phyloP scores from a whole-genome alignment of 2,797 vertebrate genomes.

The Florisuga fusca region DNA sequence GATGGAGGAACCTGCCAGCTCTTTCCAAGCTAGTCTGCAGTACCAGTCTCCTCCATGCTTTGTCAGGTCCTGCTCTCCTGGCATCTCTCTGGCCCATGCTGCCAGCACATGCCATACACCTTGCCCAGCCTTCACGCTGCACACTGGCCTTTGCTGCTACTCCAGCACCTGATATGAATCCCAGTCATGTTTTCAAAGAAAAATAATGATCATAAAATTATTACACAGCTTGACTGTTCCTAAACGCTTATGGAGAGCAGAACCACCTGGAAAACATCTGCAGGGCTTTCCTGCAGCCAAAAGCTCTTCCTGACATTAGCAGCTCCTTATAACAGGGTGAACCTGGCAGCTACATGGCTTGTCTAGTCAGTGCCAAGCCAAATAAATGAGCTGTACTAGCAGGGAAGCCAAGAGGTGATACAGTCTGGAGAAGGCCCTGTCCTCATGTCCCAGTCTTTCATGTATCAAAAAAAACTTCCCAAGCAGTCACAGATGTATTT shows the following conservation, averaged over 20 bases:
- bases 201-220: constrained; percentile 12
- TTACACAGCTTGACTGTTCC: neutral
- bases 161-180: neutral
- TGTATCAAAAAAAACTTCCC: constrained; percentile 35
- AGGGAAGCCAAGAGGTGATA: constrained; percentile 28
- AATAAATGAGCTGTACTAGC: constrained; percentile 55
- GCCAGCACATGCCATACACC: neutral
- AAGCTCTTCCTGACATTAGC: constrained; percentile 48
- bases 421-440: constrained; percentile 11
- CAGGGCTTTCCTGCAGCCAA: constrained; percentile 25
- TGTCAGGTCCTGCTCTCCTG: neutral
- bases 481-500: constrained; percentile 12
- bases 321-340: constrained; percentile 30
- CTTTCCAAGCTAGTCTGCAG: neutral
- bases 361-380: constrained; percentile 23
- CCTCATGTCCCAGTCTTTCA: neutral
- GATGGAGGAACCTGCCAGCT: neutral
- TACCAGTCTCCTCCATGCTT: neutral
- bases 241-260: neutral
- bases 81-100: neutral
- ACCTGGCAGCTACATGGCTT: constrained; percentile 21
- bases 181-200: neutral
- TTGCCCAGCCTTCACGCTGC: accelerated
- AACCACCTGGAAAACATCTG: constrained; percentile 59
- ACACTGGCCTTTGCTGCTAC: neutral